Conservation (phyloP, 2,888 invertebrate species). For the Dorcus parallelipipedus region DNA sequence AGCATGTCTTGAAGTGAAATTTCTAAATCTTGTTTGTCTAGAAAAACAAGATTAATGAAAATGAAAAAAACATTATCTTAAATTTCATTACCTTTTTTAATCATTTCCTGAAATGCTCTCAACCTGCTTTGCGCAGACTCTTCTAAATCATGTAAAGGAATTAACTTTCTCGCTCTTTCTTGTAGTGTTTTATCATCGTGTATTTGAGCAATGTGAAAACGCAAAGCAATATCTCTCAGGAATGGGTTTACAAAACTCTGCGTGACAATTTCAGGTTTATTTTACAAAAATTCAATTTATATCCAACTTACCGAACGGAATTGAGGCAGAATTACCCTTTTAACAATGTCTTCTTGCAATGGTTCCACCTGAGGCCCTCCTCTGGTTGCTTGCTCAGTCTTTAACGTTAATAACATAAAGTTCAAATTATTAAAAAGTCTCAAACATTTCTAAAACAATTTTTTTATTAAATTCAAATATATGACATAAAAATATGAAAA, state of each 20-base stretch:
- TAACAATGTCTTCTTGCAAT: constrained; percentile 11
- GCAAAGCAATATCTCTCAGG: constrained; percentile 34
- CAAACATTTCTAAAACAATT: too few species aligned
- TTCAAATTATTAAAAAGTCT: too few species aligned
- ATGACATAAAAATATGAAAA: too few species aligned
- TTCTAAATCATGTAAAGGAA: constrained; percentile 67
- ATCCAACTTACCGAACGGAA: constrained; percentile 10
- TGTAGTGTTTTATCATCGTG: constrained; percentile 70
- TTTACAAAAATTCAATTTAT: not conserved
- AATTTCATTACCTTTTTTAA: constrained; percentile 51
- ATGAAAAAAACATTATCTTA: too few species aligned
- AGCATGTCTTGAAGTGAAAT: constrained; percentile 65
- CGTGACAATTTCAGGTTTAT: constrained; percentile 15
- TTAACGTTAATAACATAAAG: too few species aligned
- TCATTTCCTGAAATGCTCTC: constrained; percentile 58
- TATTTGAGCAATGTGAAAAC: constrained; percentile 35
- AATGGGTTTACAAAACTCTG: constrained; percentile 37
- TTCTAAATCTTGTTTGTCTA: constrained; percentile 27
- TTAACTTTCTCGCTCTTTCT: constrained; percentile 59
- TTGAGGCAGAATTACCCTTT: constrained; percentile 22
- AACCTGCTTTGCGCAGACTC: constrained; percentile 62
- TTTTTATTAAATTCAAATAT: too few species aligned
- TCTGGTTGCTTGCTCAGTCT: too few species aligned
- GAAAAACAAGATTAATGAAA: not conserved
- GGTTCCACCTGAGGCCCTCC: too few species aligned